Percentiles rank a stretch among this genome's conserved stretches.
phyloP scores from a whole-genome alignment of 2,888 invertebrate genomes.

The Tortricodes alternella region DNA sequence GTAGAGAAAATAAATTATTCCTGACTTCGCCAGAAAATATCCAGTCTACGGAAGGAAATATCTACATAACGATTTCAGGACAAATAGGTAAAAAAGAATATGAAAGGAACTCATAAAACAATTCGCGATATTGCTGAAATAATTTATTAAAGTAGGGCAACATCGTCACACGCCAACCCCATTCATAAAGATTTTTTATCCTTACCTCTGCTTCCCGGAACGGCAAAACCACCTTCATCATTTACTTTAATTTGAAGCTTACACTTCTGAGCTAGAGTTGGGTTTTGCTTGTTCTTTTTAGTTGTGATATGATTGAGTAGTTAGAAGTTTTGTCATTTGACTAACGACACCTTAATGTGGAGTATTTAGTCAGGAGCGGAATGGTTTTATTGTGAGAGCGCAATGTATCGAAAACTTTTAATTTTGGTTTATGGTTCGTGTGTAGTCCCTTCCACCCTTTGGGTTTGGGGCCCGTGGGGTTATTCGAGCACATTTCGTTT shows the following conservation, averaged over 20 bases:
- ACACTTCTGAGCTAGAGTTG: conserved; percentile 22
- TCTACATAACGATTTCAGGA: conserved; percentile 3
- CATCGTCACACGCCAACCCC: conserved; percentile 67
- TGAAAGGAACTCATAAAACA: conserved; percentile 59
- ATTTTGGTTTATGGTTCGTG: conserved; percentile 78
- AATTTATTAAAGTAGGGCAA: conserved; percentile 69
- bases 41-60: background rate
- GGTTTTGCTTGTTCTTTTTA: conserved; percentile 29
- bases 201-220: conserved; percentile 32
- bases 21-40: background rate
- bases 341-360: conserved; percentile 79
- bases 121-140: conserved; percentile 63
- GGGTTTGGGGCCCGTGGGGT: conserved; percentile 31
- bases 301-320: conserved; percentile 37
- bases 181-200: conserved; percentile 71
- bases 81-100: conserved; percentile 32
- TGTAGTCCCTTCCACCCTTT: conserved; percentile 52
- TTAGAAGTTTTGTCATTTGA: conserved; percentile 58
- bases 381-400: conserved; percentile 71
- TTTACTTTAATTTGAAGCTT: conserved; percentile 34
- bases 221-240: conserved; percentile 25
- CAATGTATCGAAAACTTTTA: conserved; percentile 81
- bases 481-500: conserved; percentile 9
- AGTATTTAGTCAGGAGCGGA: conserved; percentile 75
- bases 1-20: background rate